A percentile compares a stretch with the other conserved stretches of the same genome.
These are phyloP conservation scores for Ophion slaviceki DNA, from an alignment of 2,888 invertebrate genomes.

Conservation along the genomic window DNA sequence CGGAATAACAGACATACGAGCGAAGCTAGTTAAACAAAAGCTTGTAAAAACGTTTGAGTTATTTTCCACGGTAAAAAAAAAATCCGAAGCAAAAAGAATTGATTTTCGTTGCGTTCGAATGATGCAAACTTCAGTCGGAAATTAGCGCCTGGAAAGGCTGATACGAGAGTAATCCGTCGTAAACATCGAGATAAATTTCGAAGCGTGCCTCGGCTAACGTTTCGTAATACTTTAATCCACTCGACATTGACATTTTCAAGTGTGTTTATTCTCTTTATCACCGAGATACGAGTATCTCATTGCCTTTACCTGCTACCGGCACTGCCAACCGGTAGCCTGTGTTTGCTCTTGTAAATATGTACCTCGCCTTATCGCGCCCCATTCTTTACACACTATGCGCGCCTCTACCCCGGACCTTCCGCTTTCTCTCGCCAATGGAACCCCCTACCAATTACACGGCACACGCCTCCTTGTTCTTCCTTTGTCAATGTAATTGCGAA, in stretches of 20 bases:
- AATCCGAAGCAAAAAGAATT: no score
- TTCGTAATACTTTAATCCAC: slow-evolving; percentile 1
- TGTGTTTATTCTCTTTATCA: slow-evolving; percentile 58
- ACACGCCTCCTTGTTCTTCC: background rate
- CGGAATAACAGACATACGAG: no score
- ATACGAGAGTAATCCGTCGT: background rate
- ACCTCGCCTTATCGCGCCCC: slow-evolving; percentile 52
- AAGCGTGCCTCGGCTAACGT: slow-evolving; percentile 38
- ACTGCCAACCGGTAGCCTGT: slow-evolving; percentile 39
- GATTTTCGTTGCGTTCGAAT: background rate
- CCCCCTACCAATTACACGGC: background rate
- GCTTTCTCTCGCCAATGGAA: slow-evolving; percentile 12
- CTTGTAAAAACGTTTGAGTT: no score
- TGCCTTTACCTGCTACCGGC: slow-evolving; percentile 55
- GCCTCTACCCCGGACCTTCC: slow-evolving; percentile 12
- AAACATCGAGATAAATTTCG: slow-evolving; percentile 20
- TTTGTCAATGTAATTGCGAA: background rate
- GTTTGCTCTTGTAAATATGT: slow-evolving; percentile 60
- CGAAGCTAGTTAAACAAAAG: no score
- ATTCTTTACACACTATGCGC: slow-evolving; percentile 42
- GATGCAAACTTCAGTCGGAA: background rate
- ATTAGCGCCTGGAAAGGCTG: background rate
- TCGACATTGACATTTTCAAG: background rate
- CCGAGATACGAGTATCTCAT: slow-evolving; percentile 44
- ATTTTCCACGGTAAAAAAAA: no score